A percentile compares a stretch with the other conserved stretches of the same genome.
phyloP scores from a whole-genome alignment of 2,113 vertebrate genomes.

The Seriola aureovittata region DNA sequence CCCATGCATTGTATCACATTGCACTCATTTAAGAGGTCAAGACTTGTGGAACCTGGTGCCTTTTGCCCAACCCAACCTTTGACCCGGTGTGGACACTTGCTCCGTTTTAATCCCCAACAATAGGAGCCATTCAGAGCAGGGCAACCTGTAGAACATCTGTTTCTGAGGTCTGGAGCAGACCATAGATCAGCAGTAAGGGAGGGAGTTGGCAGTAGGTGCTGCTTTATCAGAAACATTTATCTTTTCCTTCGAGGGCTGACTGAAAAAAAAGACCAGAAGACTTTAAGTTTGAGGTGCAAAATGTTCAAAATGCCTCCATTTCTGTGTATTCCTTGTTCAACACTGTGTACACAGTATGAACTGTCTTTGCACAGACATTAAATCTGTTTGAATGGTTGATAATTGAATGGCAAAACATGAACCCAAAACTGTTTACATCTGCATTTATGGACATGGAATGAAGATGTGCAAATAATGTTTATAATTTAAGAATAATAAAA shows the following conservation, averaged over 20 bases:
- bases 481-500: background rate
- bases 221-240: constrained; percentile 27
- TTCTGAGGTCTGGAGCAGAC: constrained; percentile 42
- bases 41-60: constrained; percentile 70
- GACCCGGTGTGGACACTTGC: constrained; percentile 78
- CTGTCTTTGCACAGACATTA: background rate
- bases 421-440: background rate
- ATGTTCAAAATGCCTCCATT: background rate
- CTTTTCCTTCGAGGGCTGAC: background rate
- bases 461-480: background rate
- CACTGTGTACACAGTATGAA: background rate
- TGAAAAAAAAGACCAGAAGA: background rate
- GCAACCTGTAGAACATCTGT: constrained; percentile 79
- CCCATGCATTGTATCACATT: constrained; percentile 77
- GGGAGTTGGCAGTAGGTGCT: constrained; percentile 11
- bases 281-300: background rate
- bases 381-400: background rate
- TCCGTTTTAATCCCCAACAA: constrained; percentile 78
- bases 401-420: background rate
- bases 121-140: constrained; percentile 70
- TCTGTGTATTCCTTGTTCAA: background rate
- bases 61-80: constrained; percentile 73
- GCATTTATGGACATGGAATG: background rate
- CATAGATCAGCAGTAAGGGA: constrained; percentile 16
- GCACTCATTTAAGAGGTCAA: constrained; percentile 84